Evolutionary conservation across 2,888 invertebrate species (phyloP).

Genomic region (Rutpela maculata): DNA sequence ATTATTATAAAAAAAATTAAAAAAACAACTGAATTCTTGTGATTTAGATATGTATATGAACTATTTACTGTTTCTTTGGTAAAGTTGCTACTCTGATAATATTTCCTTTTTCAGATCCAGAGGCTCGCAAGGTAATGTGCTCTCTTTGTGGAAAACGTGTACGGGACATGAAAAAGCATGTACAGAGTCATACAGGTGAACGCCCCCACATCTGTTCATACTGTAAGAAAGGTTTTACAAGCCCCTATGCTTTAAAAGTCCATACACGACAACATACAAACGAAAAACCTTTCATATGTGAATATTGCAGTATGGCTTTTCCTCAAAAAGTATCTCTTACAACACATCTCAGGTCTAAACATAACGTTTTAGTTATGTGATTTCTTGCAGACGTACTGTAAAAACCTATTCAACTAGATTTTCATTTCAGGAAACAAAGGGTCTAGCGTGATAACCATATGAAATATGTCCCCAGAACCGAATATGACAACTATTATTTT

Average conservation of each 20-base stretch:
- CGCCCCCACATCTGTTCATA: conserved; percentile 61
- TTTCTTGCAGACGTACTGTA: neutral
- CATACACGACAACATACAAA: conserved; percentile 66
- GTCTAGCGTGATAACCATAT: no score
- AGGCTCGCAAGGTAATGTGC: conserved; percentile 63
- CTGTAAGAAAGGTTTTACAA: conserved; percentile 65
- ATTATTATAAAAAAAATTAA: no score
- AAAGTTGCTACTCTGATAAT: neutral
- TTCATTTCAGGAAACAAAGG: no score
- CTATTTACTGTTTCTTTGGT: no score
- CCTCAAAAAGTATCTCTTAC: conserved; percentile 65
- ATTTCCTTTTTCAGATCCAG: conserved; percentile 62
- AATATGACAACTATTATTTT: no score
- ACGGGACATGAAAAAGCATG: conserved; percentile 62
- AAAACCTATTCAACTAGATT: no score
- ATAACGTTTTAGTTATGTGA: conserved; percentile 43
- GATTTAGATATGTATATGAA: no score
- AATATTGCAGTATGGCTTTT: conserved; percentile 63
- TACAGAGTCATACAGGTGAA: conserved; percentile 66
- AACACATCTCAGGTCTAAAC: conserved; percentile 66
- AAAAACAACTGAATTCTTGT: no score
- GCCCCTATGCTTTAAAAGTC: conserved; percentile 64
- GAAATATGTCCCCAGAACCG: no score
- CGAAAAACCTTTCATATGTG: conserved; percentile 66
- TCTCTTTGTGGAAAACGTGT: conserved; percentile 65